phyloP scores from a whole-genome alignment of 1,140 invertebrate genomes.

The Macrostomum lignano region DNA sequence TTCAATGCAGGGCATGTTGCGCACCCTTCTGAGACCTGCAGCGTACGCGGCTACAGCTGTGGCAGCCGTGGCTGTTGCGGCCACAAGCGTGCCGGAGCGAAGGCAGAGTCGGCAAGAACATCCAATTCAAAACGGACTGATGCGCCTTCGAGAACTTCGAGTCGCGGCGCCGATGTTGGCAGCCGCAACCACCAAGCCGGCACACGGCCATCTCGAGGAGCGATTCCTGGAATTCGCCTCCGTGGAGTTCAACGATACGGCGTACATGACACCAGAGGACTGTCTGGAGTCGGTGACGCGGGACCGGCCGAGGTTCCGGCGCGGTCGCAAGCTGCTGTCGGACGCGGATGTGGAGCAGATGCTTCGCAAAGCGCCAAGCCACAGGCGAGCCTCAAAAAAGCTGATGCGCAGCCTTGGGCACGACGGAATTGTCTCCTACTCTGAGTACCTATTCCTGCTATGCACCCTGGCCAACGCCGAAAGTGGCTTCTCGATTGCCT shows the following conservation, averaged over 20 bases:
- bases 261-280: constrained; percentile 96
- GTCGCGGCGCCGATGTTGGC: constrained; percentile 2
- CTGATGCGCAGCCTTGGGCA: background rate
- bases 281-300: constrained; percentile 82
- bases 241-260: constrained; percentile 62
- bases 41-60: no score
- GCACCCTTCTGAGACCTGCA: no score
- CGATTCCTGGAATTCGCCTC: constrained; percentile 79
- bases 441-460: constrained; percentile 78
- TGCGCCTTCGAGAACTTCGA: background rate
- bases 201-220: constrained; percentile 50
- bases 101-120: constrained; percentile 5
- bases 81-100: no score
- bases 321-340: no score
- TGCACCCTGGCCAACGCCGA: constrained; percentile 77
- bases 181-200: constrained; percentile 29
- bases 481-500: constrained; percentile 75
- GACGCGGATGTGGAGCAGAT: no score
- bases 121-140: background rate
- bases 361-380: no score
- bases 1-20: no score
- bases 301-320: constrained; percentile 58
- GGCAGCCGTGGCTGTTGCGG: no score
- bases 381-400: no score
- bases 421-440: constrained; percentile 45